Base-by-base conservation (phyloP, 2,888 invertebrate genomes). In the Argynnis bischoffii region DNA sequence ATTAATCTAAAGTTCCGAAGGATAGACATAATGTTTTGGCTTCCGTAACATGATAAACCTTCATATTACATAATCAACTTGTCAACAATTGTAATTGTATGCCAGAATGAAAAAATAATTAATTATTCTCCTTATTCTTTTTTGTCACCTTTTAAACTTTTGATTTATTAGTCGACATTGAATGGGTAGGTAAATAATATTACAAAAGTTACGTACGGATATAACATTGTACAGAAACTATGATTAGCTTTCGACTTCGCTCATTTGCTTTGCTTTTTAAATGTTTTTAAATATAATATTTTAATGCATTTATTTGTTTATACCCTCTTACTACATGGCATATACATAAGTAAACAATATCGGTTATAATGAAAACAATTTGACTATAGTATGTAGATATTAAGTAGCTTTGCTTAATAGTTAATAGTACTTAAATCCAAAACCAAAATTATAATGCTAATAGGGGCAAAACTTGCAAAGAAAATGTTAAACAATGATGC, bases 401-500 rank as follows among this genome's bases (percentile, higher is more conserved):
- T 16, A 51, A n/a, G 2, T n/a, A n/a, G 15, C 16, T 51, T 51
- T 16, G 15, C 50, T 15, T 50, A 50, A 50, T 50, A 50, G 5
- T n/a, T 50, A 50, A 50, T 50, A 50, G 5, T n/a, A 14, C n/a
- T 50, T 14, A n/a, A 6, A 50, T 50, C 16, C 11, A 50, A 50
- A n/a, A 50, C n/a, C 6, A 16, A 13, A 50, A 50, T 50, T 50
- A 50, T 31, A 41, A 16, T 41, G 16, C 67, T 65, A 70, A 67
- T 70, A 65, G 63, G 70, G 54, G 65, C 64, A 67, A 67, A 63
- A 61, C 67, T 64, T 66, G 56, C 53, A 56, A 57, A 67, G 60
- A 69, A 69, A 63, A 68, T 60, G 66, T 61, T 81, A 80, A 87
- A 90, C 89, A 90, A 89, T 90, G 89, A 90, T 88, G 86, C 80